These are phyloP conservation scores for Melopsittacus undulatus DNA, from an alignment of 2,797 vertebrate species.

Conservation along the genomic window DNA sequence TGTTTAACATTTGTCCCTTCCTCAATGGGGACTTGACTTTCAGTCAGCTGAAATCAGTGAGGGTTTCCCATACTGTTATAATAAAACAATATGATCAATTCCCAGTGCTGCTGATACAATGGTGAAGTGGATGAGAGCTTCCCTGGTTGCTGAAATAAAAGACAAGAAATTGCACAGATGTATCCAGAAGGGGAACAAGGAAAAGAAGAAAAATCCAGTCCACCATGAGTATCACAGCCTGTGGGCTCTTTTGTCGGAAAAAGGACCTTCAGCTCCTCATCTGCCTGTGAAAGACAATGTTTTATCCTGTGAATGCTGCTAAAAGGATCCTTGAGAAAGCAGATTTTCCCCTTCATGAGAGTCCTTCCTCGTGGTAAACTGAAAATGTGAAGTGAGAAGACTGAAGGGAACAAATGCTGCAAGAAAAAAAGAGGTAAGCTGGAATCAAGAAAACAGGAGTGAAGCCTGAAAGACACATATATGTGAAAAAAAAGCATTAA, in stretches of 20 bases:
- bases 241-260: accelerated
- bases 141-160: not conserved
- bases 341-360: not conserved
- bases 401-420: not conserved
- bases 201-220: not conserved
- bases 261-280: not conserved
- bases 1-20: not conserved
- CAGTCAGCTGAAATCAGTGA: not conserved
- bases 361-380: not conserved
- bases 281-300: not conserved
- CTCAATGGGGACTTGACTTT: not conserved
- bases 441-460: not conserved
- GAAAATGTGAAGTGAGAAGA: not conserved
- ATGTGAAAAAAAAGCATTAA: not conserved
- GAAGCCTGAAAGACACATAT: not conserved
- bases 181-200: not conserved
- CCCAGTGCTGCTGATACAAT: not conserved
- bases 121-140: not conserved
- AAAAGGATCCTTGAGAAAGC: not conserved
- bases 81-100: not conserved
- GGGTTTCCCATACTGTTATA: not conserved
- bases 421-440: not conserved
- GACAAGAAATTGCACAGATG: not conserved
- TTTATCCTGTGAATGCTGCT: not conserved
- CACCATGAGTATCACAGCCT: not conserved